Evolutionary conservation across 2,888 invertebrate species (phyloP).

Genomic region (Calameuta pallipes): DNA sequence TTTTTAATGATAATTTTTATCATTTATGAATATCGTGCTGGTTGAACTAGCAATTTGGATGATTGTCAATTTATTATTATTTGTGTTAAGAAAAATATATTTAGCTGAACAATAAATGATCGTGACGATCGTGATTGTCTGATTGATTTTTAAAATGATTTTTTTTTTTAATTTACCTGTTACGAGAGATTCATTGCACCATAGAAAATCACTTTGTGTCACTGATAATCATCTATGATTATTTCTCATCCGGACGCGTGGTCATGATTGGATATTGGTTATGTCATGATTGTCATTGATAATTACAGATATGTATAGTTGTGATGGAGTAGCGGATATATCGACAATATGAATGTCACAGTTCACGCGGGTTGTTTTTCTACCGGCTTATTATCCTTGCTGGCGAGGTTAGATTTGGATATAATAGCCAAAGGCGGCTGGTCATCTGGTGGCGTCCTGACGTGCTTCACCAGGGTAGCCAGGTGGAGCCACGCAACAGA

Average conservation of each 20-base stretch:
- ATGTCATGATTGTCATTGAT: not conserved
- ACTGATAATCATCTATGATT: not conserved
- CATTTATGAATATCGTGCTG: too few species aligned
- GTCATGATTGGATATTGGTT: not conserved
- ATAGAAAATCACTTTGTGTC: not conserved
- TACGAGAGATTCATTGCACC: not conserved
- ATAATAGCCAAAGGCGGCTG: slow-evolving; percentile 6
- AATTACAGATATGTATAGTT: not conserved
- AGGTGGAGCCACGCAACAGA: slow-evolving; percentile 51
- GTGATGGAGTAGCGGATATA: not conserved
- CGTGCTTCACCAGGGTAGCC: slow-evolving; percentile 31
- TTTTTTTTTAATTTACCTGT: too few species aligned
- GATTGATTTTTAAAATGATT: too few species aligned
- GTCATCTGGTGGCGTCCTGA: slow-evolving; percentile 41
- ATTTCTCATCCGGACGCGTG: not conserved
- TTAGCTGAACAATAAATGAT: too few species aligned
- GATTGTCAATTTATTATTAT: too few species aligned
- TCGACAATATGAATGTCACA: not conserved
- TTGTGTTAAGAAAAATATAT: too few species aligned
- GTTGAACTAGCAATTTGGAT: too few species aligned
- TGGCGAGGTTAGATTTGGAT: not conserved
- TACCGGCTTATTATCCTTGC: not conserved
- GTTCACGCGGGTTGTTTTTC: not conserved
- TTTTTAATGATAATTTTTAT: too few species aligned
- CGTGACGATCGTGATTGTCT: too few species aligned